Evolutionary conservation across 2,888 invertebrate species (phyloP).

Genomic region (Eupithecia dodoneata): DNA sequence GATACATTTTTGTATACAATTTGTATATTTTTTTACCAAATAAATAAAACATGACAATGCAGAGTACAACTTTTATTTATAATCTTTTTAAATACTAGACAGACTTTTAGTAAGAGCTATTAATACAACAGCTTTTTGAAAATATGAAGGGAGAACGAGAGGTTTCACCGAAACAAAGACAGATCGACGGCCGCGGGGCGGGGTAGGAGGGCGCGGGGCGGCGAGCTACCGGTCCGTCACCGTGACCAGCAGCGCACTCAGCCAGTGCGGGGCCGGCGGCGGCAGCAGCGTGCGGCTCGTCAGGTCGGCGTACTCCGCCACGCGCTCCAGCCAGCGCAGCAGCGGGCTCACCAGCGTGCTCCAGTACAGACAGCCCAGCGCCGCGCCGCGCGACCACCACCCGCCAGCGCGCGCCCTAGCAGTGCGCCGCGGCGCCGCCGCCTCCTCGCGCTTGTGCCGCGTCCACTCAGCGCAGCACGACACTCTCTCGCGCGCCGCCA

Average conservation of each 20-base stretch:
- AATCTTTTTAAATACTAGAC: slow-evolving; percentile 15
- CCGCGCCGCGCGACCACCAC: slow-evolving; percentile 49
- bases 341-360: slow-evolving; percentile 68
- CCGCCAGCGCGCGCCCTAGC: slow-evolving; percentile 30
- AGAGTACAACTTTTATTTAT: slow-evolving; percentile 13
- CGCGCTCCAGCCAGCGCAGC: slow-evolving; percentile 71
- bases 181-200: neutral
- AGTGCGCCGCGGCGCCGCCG: slow-evolving; percentile 59
- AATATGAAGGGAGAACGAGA: neutral
- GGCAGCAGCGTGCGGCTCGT: slow-evolving; percentile 18
- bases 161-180: neutral
- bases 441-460: slow-evolving; percentile 48
- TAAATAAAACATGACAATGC: slow-evolving; percentile 22
- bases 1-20: slow-evolving; percentile 3
- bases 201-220: neutral
- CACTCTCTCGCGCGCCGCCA: slow-evolving; percentile 41
- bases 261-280: slow-evolving; percentile 45
- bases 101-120: slow-evolving; percentile 2
- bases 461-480: slow-evolving; percentile 67
- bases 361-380: slow-evolving; percentile 68
- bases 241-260: slow-evolving; percentile 60
- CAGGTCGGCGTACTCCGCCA: slow-evolving; percentile 60
- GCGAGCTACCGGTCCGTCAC: slow-evolving; percentile 64
- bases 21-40: slow-evolving; percentile 4
- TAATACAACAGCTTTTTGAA: neutral